Evolutionary conservation across 2,113 vertebrate genomes (phyloP).

Genomic region (Sander vitreus): DNA sequence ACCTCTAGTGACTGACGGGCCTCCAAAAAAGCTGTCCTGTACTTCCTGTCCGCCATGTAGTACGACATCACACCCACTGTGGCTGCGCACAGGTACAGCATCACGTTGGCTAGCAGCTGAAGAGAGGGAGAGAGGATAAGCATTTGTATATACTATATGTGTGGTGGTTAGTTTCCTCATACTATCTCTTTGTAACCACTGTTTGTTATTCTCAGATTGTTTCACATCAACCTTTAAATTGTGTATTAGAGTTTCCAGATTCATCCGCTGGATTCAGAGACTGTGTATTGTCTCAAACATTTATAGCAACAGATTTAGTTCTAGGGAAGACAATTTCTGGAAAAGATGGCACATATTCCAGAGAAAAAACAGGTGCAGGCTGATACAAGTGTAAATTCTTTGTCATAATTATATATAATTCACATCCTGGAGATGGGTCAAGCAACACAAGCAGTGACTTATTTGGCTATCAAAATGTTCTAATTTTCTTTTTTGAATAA

Average conservation of each 20-base stretch:
- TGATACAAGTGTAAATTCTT: not conserved
- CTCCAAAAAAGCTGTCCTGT: conserved; percentile 95
- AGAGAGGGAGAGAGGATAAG: conserved; percentile 6
- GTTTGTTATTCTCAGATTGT: not conserved
- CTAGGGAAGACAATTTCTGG: not conserved
- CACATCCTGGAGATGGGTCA: not conserved
- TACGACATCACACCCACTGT: conserved; percentile 92
- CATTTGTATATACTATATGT: not conserved
- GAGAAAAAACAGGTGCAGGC: not conserved
- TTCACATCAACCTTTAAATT: not conserved
- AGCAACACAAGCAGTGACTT: no score
- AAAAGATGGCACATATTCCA: not conserved
- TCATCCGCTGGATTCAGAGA: not conserved
- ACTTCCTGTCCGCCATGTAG: conserved; percentile 96
- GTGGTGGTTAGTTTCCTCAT: not conserved
- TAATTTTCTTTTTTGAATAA: no score
- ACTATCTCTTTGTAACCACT: not conserved
- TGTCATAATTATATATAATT: not conserved
- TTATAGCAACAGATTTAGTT: not conserved
- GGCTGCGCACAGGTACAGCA: conserved; percentile 91
- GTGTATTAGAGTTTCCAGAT: not conserved
- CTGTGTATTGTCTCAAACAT: not conserved
- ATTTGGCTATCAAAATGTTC: no score
- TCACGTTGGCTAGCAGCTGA: conserved; percentile 91
- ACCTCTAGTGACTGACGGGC: conserved; percentile 96